A percentile compares a stretch with the other conserved stretches of the same genome.
Conservation (phyloP, 2,888 invertebrate genomes). For the Andrena chrysosceles region DNA sequence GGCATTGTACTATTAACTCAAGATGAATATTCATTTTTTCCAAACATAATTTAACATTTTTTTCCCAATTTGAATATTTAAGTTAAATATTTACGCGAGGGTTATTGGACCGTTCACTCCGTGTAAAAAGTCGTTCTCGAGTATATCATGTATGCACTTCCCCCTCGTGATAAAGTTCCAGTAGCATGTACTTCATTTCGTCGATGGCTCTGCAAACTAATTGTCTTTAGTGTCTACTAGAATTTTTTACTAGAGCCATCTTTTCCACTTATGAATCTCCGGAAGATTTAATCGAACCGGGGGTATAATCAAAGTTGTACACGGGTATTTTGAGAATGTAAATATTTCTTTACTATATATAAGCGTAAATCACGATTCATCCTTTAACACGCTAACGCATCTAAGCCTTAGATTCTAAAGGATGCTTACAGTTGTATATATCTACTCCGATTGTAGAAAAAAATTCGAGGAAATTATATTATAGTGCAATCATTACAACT, state of each 20-base stretch:
- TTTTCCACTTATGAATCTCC: too few relatives aligned
- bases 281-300: too few relatives aligned
- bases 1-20: not conserved
- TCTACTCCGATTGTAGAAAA: too few relatives aligned
- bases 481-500: too few relatives aligned
- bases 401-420: too few relatives aligned
- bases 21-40: not conserved
- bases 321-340: too few relatives aligned
- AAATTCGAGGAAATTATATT: too few relatives aligned
- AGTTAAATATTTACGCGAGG: not conserved
- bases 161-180: constrained; percentile 15
- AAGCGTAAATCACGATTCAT: too few relatives aligned
- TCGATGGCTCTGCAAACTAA: constrained; percentile 34
- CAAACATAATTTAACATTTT: not conserved
- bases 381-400: too few relatives aligned
- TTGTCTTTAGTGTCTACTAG: not conserved
- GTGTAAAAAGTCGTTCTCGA: constrained; percentile 15
- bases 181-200: constrained; percentile 30
- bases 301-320: too few relatives aligned
- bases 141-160: not conserved
- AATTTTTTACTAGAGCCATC: not conserved
- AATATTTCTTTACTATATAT: too few relatives aligned
- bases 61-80: not conserved
- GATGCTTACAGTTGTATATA: too few relatives aligned
- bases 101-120: not conserved